Evolutionary conservation across 2,888 invertebrate species (phyloP).

Genomic region (Ophioninae sp.): DNA sequence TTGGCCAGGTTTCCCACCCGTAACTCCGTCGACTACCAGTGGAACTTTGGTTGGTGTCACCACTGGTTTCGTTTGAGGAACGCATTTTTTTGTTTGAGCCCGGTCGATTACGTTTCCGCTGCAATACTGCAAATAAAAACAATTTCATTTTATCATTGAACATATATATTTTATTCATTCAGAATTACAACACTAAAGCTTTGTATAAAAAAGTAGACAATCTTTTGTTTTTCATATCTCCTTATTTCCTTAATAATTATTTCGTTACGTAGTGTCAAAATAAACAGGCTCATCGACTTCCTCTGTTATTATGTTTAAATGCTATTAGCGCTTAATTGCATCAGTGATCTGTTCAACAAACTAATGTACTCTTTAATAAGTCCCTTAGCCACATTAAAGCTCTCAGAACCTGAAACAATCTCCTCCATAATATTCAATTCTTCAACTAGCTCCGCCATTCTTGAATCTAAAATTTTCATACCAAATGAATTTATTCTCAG

Average conservation of each 20-base stretch:
- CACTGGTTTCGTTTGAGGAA: conserved; percentile 76
- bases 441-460: conserved; percentile 64
- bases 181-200: conserved; percentile 21
- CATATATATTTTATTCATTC: conserved; percentile 43
- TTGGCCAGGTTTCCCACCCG: conserved; percentile 80
- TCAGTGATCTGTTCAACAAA: conserved; percentile 43
- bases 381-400: conserved; percentile 71
- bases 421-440: conserved; percentile 67
- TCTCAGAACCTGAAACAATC: conserved; percentile 63
- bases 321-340: conserved; percentile 22
- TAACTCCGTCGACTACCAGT: conserved; percentile 74
- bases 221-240: not conserved
- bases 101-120: conserved; percentile 78
- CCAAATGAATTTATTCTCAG: conserved; percentile 64
- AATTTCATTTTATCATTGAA: conserved; percentile 14
- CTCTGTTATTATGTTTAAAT: conserved; percentile 2
- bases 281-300: not conserved
- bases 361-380: conserved; percentile 71
- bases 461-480: conserved; percentile 67
- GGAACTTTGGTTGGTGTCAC: conserved; percentile 73
- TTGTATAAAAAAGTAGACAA: conserved; percentile 5
- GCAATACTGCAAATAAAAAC: conserved; percentile 73
- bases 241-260: not conserved
- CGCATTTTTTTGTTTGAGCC: conserved; percentile 77
- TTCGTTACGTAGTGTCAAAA: not conserved